phyloP scores from a whole-genome alignment of 2,113 vertebrate species.

The Ariopsis seemanni region DNA sequence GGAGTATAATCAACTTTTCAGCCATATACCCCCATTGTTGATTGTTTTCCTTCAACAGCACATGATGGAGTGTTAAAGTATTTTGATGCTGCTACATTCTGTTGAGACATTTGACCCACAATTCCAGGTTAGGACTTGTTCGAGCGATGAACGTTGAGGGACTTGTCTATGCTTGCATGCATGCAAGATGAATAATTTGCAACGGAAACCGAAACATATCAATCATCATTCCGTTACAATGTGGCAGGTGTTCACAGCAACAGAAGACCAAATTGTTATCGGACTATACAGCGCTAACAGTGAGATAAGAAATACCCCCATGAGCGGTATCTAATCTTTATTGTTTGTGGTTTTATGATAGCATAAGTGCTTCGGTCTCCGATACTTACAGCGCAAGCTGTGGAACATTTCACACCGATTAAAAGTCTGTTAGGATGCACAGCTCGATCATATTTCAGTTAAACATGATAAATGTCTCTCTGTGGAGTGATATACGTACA shows the following conservation, averaged over 20 bases:
- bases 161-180: not conserved
- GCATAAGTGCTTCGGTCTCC: not conserved
- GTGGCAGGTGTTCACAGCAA: not conserved
- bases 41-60: not conserved
- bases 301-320: not conserved
- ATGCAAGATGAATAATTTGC: not conserved
- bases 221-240: not conserved
- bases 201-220: not conserved
- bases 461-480: not conserved
- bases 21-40: not conserved
- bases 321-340: constrained; percentile 10
- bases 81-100: not conserved
- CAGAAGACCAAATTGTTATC: not conserved
- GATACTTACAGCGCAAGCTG: not conserved
- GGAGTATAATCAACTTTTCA: not conserved
- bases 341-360: constrained; percentile 3
- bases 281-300: not conserved
- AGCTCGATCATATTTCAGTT: not conserved
- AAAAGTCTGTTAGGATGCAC: not conserved
- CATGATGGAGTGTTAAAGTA: not conserved
- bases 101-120: not conserved
- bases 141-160: not conserved
- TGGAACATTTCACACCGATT: not conserved
- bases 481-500: not conserved
- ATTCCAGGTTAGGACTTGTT: not conserved